Percentiles rank a stretch among this genome's conserved stretches.
phyloP scores from a whole-genome alignment of 2,797 vertebrate species.

The Fratercula arctica region DNA sequence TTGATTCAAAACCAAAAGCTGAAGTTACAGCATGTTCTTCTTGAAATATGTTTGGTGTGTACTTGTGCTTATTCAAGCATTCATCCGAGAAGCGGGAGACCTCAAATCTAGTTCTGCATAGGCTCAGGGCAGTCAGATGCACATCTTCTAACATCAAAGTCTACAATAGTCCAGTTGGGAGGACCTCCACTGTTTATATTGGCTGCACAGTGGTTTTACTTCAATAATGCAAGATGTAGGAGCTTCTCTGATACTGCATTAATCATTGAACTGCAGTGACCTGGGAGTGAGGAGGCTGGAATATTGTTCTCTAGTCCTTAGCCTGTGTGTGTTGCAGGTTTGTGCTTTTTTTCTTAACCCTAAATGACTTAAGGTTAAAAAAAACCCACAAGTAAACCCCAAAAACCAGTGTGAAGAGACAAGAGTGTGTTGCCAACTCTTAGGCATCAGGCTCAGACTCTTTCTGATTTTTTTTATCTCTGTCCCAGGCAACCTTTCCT shows the following conservation, averaged over 20 bases:
- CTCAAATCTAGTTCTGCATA: neutral
- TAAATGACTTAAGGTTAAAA: neutral
- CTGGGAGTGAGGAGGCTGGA: neutral
- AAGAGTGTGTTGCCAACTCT: neutral
- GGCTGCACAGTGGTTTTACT: neutral
- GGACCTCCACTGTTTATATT: neutral
- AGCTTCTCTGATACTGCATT: neutral
- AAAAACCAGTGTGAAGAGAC: neutral
- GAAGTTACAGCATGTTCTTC: neutral
- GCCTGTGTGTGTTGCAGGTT: neutral
- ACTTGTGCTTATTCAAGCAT: neutral
- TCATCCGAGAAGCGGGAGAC: neutral
- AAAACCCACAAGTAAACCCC: neutral
- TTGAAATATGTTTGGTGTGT: neutral
- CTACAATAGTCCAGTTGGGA: neutral
- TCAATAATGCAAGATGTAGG: neutral
- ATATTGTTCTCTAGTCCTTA: neutral
- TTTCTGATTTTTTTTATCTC: conserved; percentile 12
- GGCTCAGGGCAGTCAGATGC: neutral
- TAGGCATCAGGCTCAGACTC: neutral
- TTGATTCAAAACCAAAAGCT: neutral
- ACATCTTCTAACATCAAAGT: neutral
- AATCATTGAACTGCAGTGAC: neutral
- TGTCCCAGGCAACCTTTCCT: neutral
- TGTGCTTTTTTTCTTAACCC: neutral